A percentile compares a stretch with the other conserved stretches of the same genome.
Evolutionary conservation across 37 sponge, comb jelly and placozoan species (phyloP).

Genomic region (Beroe ovata): DNA sequence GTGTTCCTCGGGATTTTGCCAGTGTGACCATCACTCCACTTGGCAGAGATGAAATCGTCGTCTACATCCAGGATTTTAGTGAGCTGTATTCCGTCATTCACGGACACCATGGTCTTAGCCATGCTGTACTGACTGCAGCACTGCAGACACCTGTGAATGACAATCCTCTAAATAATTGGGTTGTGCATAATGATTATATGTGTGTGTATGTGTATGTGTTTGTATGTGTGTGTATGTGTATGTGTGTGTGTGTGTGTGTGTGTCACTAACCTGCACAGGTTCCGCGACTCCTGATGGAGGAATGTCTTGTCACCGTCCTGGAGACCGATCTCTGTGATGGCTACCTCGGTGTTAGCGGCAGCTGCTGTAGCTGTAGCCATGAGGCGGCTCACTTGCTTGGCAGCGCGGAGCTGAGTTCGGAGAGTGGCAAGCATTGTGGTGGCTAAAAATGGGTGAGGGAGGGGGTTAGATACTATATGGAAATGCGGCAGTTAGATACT

Average conservation of each 20-base stretch:
- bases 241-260: too few species aligned
- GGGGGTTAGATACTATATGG: too few species aligned
- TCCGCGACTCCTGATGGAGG: background rate
- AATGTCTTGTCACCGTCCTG: background rate
- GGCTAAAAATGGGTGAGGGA: too few species aligned
- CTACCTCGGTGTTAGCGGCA: background rate
- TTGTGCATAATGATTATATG: too few species aligned
- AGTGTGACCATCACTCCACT: constrained; percentile 14
- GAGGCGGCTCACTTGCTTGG: background rate
- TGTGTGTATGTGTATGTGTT: too few species aligned
- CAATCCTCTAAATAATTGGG: too few species aligned
- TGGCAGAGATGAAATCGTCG: background rate
- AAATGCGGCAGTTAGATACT: too few species aligned
- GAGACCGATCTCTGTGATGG: background rate
- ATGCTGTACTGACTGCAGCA: background rate
- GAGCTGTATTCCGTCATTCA: background rate
- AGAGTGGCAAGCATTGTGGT: background rate
- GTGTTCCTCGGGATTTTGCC: background rate
- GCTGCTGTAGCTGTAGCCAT: background rate
- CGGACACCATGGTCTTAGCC: constrained; percentile 1
- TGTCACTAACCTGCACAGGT: background rate
- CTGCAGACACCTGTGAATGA: background rate
- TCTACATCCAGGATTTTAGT: background rate
- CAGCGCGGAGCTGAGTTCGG: background rate
- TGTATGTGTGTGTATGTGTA: too few species aligned